Evolutionary conservation across 2,797 vertebrate species (phyloP).

Genomic region (Pterois miles): DNA sequence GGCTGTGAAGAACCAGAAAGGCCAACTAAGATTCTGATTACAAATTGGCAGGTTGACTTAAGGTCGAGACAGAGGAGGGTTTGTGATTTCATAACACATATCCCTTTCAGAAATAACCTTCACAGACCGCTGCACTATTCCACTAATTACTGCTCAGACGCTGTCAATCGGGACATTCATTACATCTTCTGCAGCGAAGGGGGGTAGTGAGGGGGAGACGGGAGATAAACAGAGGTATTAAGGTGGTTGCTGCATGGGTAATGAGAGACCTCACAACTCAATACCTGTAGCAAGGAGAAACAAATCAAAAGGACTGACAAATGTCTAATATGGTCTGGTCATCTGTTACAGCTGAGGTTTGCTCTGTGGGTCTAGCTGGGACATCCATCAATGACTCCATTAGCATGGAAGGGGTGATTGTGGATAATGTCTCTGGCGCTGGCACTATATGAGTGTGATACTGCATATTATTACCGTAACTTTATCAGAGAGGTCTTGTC

Average conservation of each 20-base stretch:
- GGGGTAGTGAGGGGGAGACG: background rate
- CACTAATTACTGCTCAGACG: slow-evolving; percentile 67
- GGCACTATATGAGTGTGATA: slow-evolving; percentile 35
- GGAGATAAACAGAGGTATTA: slow-evolving; percentile 9
- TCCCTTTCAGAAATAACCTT: slow-evolving; percentile 62
- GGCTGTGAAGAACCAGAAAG: background rate
- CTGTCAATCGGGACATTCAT: slow-evolving; percentile 50
- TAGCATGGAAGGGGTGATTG: slow-evolving; percentile 36
- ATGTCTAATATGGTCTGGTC: slow-evolving; percentile 25
- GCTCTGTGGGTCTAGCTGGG: background rate
- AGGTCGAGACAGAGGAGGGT: slow-evolving; percentile 11
- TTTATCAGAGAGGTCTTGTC: slow-evolving; percentile 34
- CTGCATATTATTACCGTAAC: slow-evolving; percentile 43
- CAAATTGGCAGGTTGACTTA: slow-evolving; percentile 28
- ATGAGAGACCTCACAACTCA: slow-evolving; percentile 42
- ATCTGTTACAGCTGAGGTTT: slow-evolving; percentile 9
- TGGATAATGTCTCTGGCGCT: slow-evolving; percentile 14
- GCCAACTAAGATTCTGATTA: slow-evolving; percentile 4
- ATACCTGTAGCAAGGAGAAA: slow-evolving; percentile 5
- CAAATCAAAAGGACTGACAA: background rate
- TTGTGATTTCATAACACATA: slow-evolving; percentile 36
- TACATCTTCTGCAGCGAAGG: slow-evolving; percentile 30
- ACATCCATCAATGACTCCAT: slow-evolving; percentile 48
- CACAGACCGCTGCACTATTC: slow-evolving; percentile 42
- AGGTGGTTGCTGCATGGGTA: slow-evolving; percentile 23